phyloP scores from a whole-genome alignment of 2,888 invertebrate genomes.

The Apoda limacodes region DNA sequence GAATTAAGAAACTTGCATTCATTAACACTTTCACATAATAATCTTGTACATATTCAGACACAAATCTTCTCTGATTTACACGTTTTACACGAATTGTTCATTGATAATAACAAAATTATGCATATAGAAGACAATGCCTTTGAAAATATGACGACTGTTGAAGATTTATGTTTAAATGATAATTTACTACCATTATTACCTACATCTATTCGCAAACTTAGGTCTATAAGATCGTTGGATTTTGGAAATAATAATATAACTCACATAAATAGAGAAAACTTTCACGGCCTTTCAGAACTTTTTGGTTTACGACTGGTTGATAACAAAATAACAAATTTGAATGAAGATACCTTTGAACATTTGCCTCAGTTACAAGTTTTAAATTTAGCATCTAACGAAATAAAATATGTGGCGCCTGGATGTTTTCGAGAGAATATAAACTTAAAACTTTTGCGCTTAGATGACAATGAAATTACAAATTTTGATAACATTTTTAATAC shows the following conservation, averaged over 20 bases:
- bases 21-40: conserved; percentile 78
- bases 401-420: conserved; percentile 77
- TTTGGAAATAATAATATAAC: conserved; percentile 85
- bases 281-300: conserved; percentile 78
- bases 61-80: conserved; percentile 78
- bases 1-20: conserved; percentile 82
- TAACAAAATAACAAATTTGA: conserved; percentile 81
- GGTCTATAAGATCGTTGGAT: conserved; percentile 80
- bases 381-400: conserved; percentile 84
- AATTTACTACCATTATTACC: conserved; percentile 78
- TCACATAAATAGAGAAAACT: conserved; percentile 76
- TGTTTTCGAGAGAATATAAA: conserved; percentile 80
- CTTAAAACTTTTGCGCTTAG: conserved; percentile 78
- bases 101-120: conserved; percentile 80
- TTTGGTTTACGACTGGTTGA: conserved; percentile 83
- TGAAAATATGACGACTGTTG: conserved; percentile 80
- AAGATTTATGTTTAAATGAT: conserved; percentile 79
- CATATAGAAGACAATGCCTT: conserved; percentile 78
- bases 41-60: conserved; percentile 73
- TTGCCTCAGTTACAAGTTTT: conserved; percentile 81
- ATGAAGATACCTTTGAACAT: conserved; percentile 79
- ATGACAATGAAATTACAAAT: conserved; percentile 82
- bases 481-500: conserved; percentile 78
- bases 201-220: conserved; percentile 74
- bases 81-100: conserved; percentile 77